A percentile compares a stretch with the other conserved stretches of the same genome.
Conservation (phyloP, 2,113 vertebrate species). For the Panurus biarmicus region DNA sequence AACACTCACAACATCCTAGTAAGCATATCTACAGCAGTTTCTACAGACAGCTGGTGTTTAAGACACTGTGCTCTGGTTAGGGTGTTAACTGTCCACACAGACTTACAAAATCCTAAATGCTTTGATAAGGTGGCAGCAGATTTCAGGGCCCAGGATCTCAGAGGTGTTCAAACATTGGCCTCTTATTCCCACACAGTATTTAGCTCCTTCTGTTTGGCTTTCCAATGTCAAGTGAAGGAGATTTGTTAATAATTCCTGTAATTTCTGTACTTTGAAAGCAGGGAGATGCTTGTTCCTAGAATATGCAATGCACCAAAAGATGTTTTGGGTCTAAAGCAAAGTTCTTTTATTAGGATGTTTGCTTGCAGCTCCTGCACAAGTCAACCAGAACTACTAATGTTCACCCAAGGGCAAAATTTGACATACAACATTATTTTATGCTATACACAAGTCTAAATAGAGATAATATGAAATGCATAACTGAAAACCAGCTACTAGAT, state of each 20-base stretch:
- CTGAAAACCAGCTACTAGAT: not conserved
- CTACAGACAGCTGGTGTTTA: not conserved
- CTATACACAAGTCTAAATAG: not conserved
- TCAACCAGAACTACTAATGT: not conserved
- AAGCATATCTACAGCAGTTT: not conserved
- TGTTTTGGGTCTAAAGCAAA: not conserved
- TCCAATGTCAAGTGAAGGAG: not conserved
- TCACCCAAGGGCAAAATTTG: constrained; percentile 12
- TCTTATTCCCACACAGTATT: not conserved
- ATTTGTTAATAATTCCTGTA: not conserved
- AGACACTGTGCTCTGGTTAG: not conserved
- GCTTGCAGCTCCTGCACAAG: constrained; percentile 7
- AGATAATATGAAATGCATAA: not conserved
- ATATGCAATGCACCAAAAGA: not conserved
- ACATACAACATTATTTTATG: not conserved
- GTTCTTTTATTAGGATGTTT: constrained; percentile 9
- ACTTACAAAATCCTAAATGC: not conserved
- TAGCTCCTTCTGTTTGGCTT: not conserved
- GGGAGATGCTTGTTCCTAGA: not conserved
- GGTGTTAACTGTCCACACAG: not conserved
- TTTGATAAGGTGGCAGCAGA: not conserved
- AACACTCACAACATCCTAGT: not conserved
- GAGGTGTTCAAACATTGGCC: not conserved
- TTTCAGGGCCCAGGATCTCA: not conserved
- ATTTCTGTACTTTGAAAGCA: not conserved